Conservation (phyloP, 2,888 invertebrate genomes). For the Himalopsyche kuldschensis region DNA sequence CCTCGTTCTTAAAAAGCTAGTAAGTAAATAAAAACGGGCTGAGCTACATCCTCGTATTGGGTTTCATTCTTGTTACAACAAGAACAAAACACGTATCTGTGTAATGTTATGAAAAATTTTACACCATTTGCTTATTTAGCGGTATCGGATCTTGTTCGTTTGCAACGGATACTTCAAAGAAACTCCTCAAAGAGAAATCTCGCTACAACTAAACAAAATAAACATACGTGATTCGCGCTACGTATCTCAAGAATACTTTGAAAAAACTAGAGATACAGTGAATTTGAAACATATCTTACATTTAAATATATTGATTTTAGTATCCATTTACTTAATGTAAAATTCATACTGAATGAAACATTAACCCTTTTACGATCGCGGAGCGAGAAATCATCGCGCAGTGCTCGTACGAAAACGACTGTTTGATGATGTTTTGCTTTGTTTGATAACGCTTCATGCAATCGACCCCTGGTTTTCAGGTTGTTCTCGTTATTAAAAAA, state of each 20-base stretch:
- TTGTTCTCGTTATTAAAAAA: too few species aligned
- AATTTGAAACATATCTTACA: too few species aligned
- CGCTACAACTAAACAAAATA: conserved; percentile 18
- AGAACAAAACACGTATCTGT: conserved; percentile 33
- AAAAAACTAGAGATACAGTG: not conserved
- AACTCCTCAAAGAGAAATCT: conserved; percentile 15
- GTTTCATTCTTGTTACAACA: conserved; percentile 12
- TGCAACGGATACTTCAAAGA: conserved; percentile 36
- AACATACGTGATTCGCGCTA: conserved; percentile 12
- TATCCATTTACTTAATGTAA: too few species aligned
- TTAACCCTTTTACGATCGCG: too few species aligned
- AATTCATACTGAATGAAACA: too few species aligned
- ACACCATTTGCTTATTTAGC: conserved; percentile 37
- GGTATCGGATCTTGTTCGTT: conserved; percentile 14
- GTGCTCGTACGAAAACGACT: too few species aligned
- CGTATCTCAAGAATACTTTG: not conserved
- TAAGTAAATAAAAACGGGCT: not conserved
- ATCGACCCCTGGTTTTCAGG: too few species aligned
- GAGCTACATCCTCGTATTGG: conserved; percentile 25
- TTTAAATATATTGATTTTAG: too few species aligned
- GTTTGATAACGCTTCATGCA: too few species aligned
- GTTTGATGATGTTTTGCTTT: too few species aligned
- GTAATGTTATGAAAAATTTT: conserved; percentile 30
- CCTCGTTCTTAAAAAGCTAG: not conserved
- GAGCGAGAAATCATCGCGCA: too few species aligned